phyloP scores from a whole-genome alignment of 2,888 invertebrate genomes.

The Pyrochroa serraticornis region DNA sequence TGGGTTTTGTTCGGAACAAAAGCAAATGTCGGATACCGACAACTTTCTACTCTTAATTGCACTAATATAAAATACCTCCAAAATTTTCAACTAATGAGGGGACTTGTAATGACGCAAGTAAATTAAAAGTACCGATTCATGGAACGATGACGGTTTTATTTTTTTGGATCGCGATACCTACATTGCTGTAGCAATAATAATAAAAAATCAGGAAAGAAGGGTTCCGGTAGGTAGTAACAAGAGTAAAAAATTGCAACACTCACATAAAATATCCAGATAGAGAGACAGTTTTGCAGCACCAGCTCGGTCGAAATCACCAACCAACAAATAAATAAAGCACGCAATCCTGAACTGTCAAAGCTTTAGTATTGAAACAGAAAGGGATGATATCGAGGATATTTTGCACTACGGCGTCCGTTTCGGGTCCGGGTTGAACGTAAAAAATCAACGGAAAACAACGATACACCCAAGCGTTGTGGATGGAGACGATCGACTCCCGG shows the following conservation, averaged over 20 bases:
- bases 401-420: conserved; percentile 11
- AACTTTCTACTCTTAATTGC: too few relatives aligned
- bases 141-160: too few relatives aligned
- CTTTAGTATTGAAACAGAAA: conserved; percentile 2
- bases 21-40: too few relatives aligned
- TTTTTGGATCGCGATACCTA: too few relatives aligned
- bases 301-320: conserved; percentile 26
- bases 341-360: conserved; percentile 19
- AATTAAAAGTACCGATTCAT: too few relatives aligned
- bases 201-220: background rate
- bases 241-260: conserved; percentile 6
- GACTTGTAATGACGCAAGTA: too few relatives aligned
- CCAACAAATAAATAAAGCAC: conserved; percentile 25
- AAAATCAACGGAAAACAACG: conserved; percentile 9
- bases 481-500: conserved; percentile 8
- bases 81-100: too few relatives aligned
- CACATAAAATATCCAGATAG: conserved; percentile 23
- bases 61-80: too few relatives aligned
- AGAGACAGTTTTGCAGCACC: conserved; percentile 18
- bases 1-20: too few relatives aligned
- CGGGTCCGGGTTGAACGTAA: background rate
- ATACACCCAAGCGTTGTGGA: conserved; percentile 7
- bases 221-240: background rate
- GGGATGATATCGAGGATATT: background rate
- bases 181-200: background rate